These are phyloP conservation scores for Andrena cerasifolii DNA, from an alignment of 1,140 invertebrate species.

Conservation along the genomic window DNA sequence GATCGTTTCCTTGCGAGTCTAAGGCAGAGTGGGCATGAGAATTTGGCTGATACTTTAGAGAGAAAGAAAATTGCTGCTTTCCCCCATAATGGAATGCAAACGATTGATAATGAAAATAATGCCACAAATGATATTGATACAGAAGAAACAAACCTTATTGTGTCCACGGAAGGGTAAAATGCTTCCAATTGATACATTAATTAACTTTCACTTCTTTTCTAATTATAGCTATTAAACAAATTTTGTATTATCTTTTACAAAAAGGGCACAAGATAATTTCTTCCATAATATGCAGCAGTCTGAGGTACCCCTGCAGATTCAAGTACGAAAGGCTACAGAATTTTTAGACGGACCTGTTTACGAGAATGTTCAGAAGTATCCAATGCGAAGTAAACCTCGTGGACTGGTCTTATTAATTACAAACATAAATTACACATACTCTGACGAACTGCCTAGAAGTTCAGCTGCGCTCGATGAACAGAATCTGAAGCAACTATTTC, in stretches of 20 bases:
- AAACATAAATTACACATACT: slow-evolving; percentile 80
- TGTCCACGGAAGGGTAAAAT: neutral
- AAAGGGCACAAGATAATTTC: slow-evolving; percentile 61
- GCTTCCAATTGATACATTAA: neutral
- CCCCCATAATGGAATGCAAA: slow-evolving; percentile 21
- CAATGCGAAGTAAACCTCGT: slow-evolving; percentile 82
- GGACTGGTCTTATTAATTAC: slow-evolving; percentile 85
- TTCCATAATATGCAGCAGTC: slow-evolving; percentile 59
- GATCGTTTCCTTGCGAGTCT: slow-evolving; percentile 65
- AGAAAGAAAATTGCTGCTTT: neutral
- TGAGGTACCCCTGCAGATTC: slow-evolving; percentile 64
- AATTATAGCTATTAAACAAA: neutral
- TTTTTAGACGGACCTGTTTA: slow-evolving; percentile 71
- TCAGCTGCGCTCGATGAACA: slow-evolving; percentile 82
- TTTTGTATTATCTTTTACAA: slow-evolving; percentile 1
- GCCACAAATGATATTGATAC: neutral
- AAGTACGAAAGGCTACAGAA: slow-evolving; percentile 72
- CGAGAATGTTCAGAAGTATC: slow-evolving; percentile 74
- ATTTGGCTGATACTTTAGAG: slow-evolving; percentile 63
- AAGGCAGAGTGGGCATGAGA: slow-evolving; percentile 62
- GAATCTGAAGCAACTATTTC: slow-evolving; percentile 82
- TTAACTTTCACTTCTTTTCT: neutral
- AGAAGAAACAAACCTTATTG: neutral
- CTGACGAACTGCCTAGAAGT: slow-evolving; percentile 66
- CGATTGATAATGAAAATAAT: slow-evolving; percentile 18